Base-by-base conservation (phyloP, 2,888 invertebrate species). In the Sclerodermus sp. region DNA sequence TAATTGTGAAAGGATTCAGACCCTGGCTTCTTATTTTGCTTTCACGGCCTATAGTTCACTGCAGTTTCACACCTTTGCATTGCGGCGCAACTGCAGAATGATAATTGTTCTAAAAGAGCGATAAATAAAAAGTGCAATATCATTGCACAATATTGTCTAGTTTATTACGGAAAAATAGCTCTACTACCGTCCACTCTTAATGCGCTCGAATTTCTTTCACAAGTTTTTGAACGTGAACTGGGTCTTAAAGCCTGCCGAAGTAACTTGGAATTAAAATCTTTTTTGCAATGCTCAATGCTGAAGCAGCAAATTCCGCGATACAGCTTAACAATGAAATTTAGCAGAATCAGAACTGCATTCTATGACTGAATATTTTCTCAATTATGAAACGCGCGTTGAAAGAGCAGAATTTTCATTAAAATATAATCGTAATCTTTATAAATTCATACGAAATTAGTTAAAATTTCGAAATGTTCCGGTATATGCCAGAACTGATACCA, bases 1-100 rank as follows among this genome's bases (percentile, higher is more conserved):
- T 48, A 58, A 63, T 71, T 68, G 66, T 70, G 70, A 71, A 71
- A 71, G 70, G 69, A 61, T 47, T 47, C 48, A 42, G 47, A 41
- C 42, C 40, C 48, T 39, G 32, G 34, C 34, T 34, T 34, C 34
- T 34, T n/a, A 34, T 34, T 13, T 13, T 13, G 23, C 12, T 34
- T 34, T 34, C 34, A 34, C 34, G 34, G 34, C 13, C 13, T 12
- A 13, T 12, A 4, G n/a, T 12, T 34, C 34, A 34, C 34, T 34
- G n/a, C 34, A 23, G 23, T 23, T 3, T 8, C 8, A 8, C 8
- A 23, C 23, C 23, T 23, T 23, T 23, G 8, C 23, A 8, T 8
- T 23, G 23, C 23, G 8, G 23, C 3, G 23, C 3, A 5, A 23
- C 23, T 23, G 3, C 23, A 23, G 8, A 23, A 23, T 23, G 23